phyloP scores from a whole-genome alignment of 2,113 vertebrate genomes.

The Bubalus kerabau region DNA sequence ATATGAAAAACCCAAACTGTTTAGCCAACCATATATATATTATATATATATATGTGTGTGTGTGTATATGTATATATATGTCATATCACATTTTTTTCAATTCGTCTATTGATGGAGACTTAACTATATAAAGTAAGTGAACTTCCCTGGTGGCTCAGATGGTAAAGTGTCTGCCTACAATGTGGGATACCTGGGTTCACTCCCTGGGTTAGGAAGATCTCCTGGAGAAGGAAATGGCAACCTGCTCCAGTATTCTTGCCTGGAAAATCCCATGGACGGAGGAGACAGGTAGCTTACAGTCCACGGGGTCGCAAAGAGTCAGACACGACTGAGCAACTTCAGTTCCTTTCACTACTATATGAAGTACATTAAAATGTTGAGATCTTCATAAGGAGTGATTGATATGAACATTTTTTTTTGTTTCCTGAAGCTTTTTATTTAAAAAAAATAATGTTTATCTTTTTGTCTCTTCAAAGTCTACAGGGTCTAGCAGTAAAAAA shows the following conservation, averaged over 20 bases:
- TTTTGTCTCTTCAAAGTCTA: neutral
- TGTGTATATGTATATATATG: rapidly evolving
- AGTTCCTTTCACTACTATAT: neutral
- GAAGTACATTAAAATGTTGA: neutral
- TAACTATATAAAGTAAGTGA: neutral
- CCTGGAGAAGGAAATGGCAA: too few species aligned
- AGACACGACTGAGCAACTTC: too few species aligned
- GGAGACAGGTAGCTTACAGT: too few species aligned
- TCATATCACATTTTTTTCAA: neutral
- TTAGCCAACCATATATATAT: neutral
- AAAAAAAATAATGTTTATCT: neutral
- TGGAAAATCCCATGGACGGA: too few species aligned
- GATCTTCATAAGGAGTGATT: neutral
- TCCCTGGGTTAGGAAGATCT: too few species aligned
- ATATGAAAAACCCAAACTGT: neutral
- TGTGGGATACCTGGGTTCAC: too few species aligned
- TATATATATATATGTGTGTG: neutral
- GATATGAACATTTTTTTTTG: neutral
- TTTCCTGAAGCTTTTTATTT: neutral
- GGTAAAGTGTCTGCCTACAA: too few species aligned
- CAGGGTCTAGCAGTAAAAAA: neutral
- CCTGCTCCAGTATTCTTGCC: too few species aligned
- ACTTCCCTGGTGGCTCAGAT: too few species aligned
- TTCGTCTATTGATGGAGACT: neutral
- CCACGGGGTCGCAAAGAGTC: too few species aligned